These are phyloP conservation scores for Eurypyga helias DNA, from an alignment of 2,113 vertebrate species.

Conservation along the genomic window DNA sequence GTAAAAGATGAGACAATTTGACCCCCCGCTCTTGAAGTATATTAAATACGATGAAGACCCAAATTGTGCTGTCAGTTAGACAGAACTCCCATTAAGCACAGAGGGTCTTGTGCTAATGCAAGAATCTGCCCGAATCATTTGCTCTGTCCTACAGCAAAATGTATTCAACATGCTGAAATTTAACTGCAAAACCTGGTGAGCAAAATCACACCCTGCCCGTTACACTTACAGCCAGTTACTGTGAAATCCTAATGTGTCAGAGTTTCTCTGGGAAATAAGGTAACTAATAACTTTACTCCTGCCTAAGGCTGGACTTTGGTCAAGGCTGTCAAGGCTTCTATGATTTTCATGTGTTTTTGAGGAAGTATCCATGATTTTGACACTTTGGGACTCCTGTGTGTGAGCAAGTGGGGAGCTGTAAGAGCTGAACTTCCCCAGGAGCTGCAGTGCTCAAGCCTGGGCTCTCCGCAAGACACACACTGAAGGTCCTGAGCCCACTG, in stretches of 20 bases:
- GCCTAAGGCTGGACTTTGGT: slow-evolving; percentile 73
- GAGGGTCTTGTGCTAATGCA: slow-evolving; percentile 25
- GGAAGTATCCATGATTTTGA: slow-evolving; percentile 38
- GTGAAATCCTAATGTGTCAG: slow-evolving; percentile 71
- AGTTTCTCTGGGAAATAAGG: slow-evolving; percentile 54
- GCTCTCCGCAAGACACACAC: not conserved
- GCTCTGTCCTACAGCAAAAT: slow-evolving; percentile 66
- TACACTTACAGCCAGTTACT: slow-evolving; percentile 55
- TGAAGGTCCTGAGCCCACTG: not conserved
- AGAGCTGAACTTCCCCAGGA: not conserved
- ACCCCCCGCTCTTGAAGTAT: not conserved
- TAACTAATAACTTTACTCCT: slow-evolving; percentile 68
- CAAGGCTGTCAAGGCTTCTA: slow-evolving; percentile 60
- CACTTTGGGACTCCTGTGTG: not conserved
- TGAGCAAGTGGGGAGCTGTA: not conserved
- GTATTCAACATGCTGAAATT: slow-evolving; percentile 46
- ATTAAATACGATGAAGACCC: slow-evolving; percentile 1
- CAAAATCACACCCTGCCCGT: slow-evolving; percentile 61
- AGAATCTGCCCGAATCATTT: slow-evolving; percentile 17
- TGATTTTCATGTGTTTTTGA: slow-evolving; percentile 37
- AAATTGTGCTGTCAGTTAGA: slow-evolving; percentile 35
- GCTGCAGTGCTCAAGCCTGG: not conserved
- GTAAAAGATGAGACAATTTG: slow-evolving; percentile 56
- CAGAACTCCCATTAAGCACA: slow-evolving; percentile 39
- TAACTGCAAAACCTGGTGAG: slow-evolving; percentile 31